These are phyloP conservation scores for Laodelphax striatellus DNA, from an alignment of 1,140 invertebrate genomes.

Conservation along the genomic window DNA sequence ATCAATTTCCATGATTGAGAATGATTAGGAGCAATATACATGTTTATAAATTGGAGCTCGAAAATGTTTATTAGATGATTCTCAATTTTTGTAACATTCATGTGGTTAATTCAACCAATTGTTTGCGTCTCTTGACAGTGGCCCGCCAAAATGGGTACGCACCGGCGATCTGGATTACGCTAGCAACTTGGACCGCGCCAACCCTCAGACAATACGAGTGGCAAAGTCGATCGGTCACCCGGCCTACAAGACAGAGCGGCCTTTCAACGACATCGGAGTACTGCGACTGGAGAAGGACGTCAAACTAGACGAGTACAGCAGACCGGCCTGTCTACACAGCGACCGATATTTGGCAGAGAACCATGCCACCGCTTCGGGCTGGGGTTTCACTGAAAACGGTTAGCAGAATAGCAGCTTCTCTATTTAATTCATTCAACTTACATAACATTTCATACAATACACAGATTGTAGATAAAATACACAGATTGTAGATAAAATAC, in stretches of 20 bases:
- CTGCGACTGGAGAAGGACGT: neutral
- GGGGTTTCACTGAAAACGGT: neutral
- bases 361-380: neutral
- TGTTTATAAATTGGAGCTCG: too few species aligned
- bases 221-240: neutral
- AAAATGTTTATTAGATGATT: too few species aligned
- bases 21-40: too few species aligned
- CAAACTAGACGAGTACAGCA: neutral
- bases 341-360: neutral
- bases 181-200: neutral
- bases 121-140: neutral
- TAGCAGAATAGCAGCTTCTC: neutral
- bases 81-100: too few species aligned
- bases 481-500: too few species aligned
- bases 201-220: neutral
- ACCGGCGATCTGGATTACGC: neutral
- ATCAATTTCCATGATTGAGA: too few species aligned
- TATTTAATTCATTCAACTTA: too few species aligned
- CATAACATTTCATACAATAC: too few species aligned
- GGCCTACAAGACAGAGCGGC: neutral
- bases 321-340: neutral
- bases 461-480: too few species aligned
- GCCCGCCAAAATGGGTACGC: neutral
- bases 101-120: too few species aligned
- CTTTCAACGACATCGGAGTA: neutral